Evolutionary conservation across 2,797 vertebrate genomes (phyloP).

Genomic region (Typhlichthys subterraneus): DNA sequence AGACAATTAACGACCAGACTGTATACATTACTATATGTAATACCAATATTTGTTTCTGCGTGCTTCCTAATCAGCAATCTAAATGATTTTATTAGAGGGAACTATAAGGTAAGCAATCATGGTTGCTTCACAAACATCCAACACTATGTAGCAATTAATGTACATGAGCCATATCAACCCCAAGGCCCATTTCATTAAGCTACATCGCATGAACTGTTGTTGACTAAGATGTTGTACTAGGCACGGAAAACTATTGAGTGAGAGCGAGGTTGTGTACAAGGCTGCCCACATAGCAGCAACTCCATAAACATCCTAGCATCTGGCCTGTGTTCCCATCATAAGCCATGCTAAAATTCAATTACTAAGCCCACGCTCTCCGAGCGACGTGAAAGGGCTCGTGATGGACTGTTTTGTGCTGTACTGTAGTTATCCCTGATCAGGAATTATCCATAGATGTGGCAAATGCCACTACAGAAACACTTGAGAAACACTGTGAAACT

Average conservation of each 20-base stretch:
- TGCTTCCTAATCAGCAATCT: neutral
- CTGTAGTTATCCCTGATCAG: slow-evolving; percentile 62
- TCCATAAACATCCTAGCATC: slow-evolving; percentile 75
- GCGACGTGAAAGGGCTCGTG: slow-evolving; percentile 54
- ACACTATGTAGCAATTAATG: slow-evolving; percentile 24
- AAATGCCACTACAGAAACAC: slow-evolving; percentile 43
- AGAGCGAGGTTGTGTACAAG: slow-evolving; percentile 65
- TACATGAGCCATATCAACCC: slow-evolving; percentile 31
- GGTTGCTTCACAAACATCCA: slow-evolving; percentile 18
- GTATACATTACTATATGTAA: neutral
- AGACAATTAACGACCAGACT: neutral
- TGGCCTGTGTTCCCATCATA: slow-evolving; percentile 69
- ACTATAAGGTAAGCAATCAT: neutral
- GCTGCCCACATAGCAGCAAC: slow-evolving; percentile 63
- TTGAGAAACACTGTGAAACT: slow-evolving; percentile 51
- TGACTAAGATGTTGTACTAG: slow-evolving; percentile 38
- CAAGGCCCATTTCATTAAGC: slow-evolving; percentile 29
- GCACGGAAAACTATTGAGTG: slow-evolving; percentile 58
- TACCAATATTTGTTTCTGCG: neutral
- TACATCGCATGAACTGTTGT: slow-evolving; percentile 38
- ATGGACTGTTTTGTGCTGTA: slow-evolving; percentile 37
- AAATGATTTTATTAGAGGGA: neutral
- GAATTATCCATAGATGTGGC: slow-evolving; percentile 55
- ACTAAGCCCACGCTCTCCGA: slow-evolving; percentile 63
- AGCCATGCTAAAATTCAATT: slow-evolving; percentile 62